Evolutionary conservation across 2,797 vertebrate species (phyloP), one percentile per base, ranked within the genome.

Genomic region (Threskiornis aethiopicus): DNA sequence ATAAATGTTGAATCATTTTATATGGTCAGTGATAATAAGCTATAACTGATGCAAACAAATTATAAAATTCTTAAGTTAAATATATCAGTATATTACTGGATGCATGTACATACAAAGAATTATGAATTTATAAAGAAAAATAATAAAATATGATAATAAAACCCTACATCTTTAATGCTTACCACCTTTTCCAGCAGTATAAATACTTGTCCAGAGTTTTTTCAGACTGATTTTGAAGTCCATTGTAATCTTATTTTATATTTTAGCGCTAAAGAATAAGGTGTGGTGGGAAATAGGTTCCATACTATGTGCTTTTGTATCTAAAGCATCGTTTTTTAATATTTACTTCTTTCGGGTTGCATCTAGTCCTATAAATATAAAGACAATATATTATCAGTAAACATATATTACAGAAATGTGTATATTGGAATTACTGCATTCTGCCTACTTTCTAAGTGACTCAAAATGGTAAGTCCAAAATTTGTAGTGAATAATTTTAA

Each of bases 71-170:
- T 51, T 51, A 33, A 33, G 26, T 15, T 78, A 82, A 39, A 67
- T 52, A 62, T 25, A 16, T 54, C 13, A n/a, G 24, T 33, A 49
- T 26, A n/a, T 47, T 59, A 59, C 17, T 6, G 4, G 41, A 26
- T 4, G 4, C 0, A 0, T 8, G 9, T 37, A 31, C 11, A 12
- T 57, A 35, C 10, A 79, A 59, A 61, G 13, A 47, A 29, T 37
- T 72, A 62, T 49, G 6, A 14, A 46, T 86, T 79, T 71, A 18
- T 47, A 47, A 51, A 39, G 8, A 33, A 16, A 28, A 37, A 31
- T 28, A 70, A 46, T 37, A 35, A 64, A 4, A 1, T 5, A 10
- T 49, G 8, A 24, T 19, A 51, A 58, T 39, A 61, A 62, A 5
- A 2, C 3, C 15, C 35, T 11, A 13, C 5, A 20, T 51, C 9